Evolutionary conservation across 2,888 invertebrate species (phyloP), one percentile per base, ranked within the genome.

Genomic region (Orthosia cruda): DNA sequence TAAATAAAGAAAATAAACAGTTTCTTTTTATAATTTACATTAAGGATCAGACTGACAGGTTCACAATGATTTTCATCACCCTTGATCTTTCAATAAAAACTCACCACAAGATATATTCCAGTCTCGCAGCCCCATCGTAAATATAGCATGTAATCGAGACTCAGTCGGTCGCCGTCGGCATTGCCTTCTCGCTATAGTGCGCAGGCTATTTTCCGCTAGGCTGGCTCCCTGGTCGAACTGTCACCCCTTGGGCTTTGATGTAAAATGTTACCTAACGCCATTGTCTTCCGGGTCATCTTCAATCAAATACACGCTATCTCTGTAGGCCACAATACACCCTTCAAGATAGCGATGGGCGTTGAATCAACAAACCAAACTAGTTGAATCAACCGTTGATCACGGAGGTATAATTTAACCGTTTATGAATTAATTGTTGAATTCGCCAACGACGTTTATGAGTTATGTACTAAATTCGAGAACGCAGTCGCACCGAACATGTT

Each of bases 121-220:
- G 20, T 75, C 65, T 76, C 57, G 61, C 58, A 70, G 62, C 73
- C 61, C 68, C 74, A 63, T 78, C 78, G 69, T 84, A 84, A 86
- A 83, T 83, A 83, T 71, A 76, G 62, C 59, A 72, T 74, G 74
- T 85, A 81, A 83, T 88, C 79, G 77, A 80, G 83, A 77, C 80
- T 80, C 62, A 72, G 55, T 32, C 74, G 64, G 63, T 74, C 68
- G 77, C 80, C 77, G 65, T 23, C 64, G 71, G 67, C 80, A 45
- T 78, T 68, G 70, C 64, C 67, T 77, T 52, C 71, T 74, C 63
- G 80, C 80, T 87, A 85, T 88, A 86, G 83, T 77, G 86, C 82
- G 84, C 82, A 92, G 87, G 88, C 90, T 92, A 93, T 93, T 93
- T 92, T 92, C 91, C 92, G 91, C 87, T 87, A 89, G 89, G 89